These are phyloP conservation scores for Orchesella flavescens DNA, from an alignment of 2,888 invertebrate species.

Conservation along the genomic window DNA sequence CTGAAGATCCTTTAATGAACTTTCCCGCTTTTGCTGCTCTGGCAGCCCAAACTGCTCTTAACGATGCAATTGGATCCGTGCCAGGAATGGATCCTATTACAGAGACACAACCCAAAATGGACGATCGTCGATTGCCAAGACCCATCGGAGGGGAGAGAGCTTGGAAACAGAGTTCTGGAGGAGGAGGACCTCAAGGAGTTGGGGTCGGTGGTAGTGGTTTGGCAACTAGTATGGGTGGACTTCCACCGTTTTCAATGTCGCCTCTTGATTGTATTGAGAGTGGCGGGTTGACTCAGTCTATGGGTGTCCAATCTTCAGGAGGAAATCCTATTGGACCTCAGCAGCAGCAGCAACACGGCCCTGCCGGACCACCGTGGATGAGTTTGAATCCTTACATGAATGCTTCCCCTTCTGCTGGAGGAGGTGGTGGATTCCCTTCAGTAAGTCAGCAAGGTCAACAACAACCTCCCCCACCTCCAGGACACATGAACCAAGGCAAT, in stretches of 20 bases:
- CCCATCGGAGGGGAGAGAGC: constrained; percentile 70
- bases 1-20: constrained; percentile 41
- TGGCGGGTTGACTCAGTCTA: constrained; percentile 27
- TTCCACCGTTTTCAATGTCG: constrained; percentile 34
- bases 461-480: constrained; percentile 52
- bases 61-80: constrained; percentile 40
- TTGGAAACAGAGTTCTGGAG: constrained; percentile 58
- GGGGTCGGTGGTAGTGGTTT: constrained; percentile 3
- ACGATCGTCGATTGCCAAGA: constrained; percentile 67
- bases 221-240: constrained; percentile 57
- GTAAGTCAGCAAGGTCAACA: constrained; percentile 34
- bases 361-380: constrained; percentile 35
- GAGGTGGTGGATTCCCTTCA: constrained; percentile 20
- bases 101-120: constrained; percentile 59
- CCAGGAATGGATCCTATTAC: constrained; percentile 36
- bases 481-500: constrained; percentile 43
- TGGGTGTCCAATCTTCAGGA: constrained; percentile 36
- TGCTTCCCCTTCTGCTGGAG: constrained; percentile 24
- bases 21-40: constrained; percentile 52
- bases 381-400: constrained; percentile 29
- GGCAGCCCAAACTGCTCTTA: constrained; percentile 44
- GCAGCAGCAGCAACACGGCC: constrained; percentile 50
- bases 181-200: constrained; percentile 48
- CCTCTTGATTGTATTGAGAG: constrained; percentile 53
- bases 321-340: constrained; percentile 46